Conservation (phyloP, 37 sponge, comb jelly and placozoan genomes). For the Diacarnus erythraeanus region DNA sequence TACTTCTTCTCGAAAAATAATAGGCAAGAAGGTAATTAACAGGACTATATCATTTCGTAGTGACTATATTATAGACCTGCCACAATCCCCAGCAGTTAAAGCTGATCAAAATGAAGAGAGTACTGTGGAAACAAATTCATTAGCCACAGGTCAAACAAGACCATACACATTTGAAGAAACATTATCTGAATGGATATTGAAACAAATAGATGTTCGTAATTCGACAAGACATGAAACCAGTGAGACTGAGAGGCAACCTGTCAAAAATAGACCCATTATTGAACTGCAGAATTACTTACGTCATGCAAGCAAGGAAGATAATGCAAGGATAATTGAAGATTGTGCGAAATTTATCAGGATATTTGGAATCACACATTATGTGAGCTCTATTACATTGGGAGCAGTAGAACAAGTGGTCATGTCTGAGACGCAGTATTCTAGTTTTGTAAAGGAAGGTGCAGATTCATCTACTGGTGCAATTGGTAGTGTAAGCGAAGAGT, state of each 20-base stretch:
- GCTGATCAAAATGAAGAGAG: too few relatives aligned
- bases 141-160: too few relatives aligned
- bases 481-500: conserved; percentile 5
- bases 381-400: conserved; percentile 39
- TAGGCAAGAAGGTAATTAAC: conserved; percentile 41
- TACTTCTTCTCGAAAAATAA: conserved; percentile 12
- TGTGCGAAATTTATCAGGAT: conserved; percentile 10
- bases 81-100: too few relatives aligned
- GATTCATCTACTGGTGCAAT: not conserved
- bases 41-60: conserved; percentile 42
- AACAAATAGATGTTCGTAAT: not conserved
- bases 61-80: conserved; percentile 22
- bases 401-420: conserved; percentile 47
- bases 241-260: too few relatives aligned
- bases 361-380: conserved; percentile 60
- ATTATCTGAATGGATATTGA: conserved; percentile 2
- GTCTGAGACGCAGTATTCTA: conserved; percentile 4
- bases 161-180: conserved; percentile 13
- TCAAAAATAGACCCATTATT: too few relatives aligned
- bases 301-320: too few relatives aligned
- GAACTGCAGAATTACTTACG: too few relatives aligned
- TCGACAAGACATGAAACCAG: too few relatives aligned
- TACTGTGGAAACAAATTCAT: too few relatives aligned
- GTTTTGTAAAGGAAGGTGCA: not conserved
- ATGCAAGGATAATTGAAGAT: not conserved